Evolutionary conservation across 2,113 vertebrate species (phyloP).

Genomic region (Nerophis ophidion): DNA sequence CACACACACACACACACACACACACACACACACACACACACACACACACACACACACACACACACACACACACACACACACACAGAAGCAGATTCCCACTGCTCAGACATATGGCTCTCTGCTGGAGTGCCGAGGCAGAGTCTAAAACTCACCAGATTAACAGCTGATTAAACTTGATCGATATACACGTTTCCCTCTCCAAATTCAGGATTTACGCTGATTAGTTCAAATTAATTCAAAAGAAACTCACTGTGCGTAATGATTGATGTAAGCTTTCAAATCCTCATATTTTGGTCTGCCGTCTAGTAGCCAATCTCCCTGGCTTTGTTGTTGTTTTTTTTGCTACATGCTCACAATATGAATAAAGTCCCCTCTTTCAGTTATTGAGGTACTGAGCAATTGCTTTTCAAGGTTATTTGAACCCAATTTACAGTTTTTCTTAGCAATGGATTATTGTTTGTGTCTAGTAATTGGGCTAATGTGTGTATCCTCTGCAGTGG

Average conservation of each 20-base stretch:
- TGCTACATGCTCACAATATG: background rate
- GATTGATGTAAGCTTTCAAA: background rate
- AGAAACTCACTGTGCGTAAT: background rate
- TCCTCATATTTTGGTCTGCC: background rate
- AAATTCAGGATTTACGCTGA: background rate
- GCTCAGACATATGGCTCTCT: conserved; percentile 41
- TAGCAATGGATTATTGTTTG: too few relatives aligned
- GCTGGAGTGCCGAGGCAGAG: conserved; percentile 7
- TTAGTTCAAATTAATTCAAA: background rate
- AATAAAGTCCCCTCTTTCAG: too few relatives aligned
- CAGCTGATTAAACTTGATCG: conserved; percentile 5
- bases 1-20: conserved; percentile 20
- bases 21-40: conserved; percentile 21
- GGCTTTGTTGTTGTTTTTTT: background rate
- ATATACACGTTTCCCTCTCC: background rate
- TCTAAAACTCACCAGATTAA: conserved; percentile 3
- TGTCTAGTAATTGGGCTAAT: too few relatives aligned
- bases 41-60: conserved; percentile 9
- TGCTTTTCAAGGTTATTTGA: too few relatives aligned
- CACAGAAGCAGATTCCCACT: conserved; percentile 20
- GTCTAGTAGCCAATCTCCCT: background rate
- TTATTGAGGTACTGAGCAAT: background rate
- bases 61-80: conserved; percentile 19
- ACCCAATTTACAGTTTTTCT: too few relatives aligned
- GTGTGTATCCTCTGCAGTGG: too few relatives aligned